Base-by-base conservation (phyloP, 2,113 vertebrate species). In the Apus apus region DNA sequence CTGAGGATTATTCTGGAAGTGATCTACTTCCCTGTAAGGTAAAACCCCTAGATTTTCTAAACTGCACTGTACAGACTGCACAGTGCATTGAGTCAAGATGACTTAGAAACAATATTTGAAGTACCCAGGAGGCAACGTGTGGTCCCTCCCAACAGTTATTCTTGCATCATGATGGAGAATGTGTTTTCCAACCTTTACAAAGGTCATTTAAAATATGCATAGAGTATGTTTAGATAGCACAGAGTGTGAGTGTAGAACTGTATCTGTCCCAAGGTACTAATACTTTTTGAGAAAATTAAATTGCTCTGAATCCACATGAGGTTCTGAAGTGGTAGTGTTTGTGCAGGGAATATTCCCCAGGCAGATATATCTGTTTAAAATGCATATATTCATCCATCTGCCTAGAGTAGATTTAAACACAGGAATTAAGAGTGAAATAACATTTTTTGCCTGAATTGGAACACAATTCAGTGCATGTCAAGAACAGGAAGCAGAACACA, bases 151-250 rank as follows among this genome's bases (percentile, higher is more conserved):
- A 85, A 57, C 21, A 62, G 60, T 83, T 94, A 85, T 51, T 93
- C 78, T 83, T 91, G 43, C 54, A 85, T 91, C 56, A 26, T 38
- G 38, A 81, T 71, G 51, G 78, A 94, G 54, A 94, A 76, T 6
- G 14, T 67, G 74, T 91, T 96, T 87, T 87, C 70, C 77, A 92
- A 23, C 87, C 71, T 94, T 95, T 95, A 82, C 74, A 93, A 94
- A 96, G 93, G 89, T 94, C 94, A 95, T 71, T 71, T 95, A 76
- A 96, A 96, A 94, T 96, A 94, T 87, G 81, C 87, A 91, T 32
- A 43, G 64, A 85, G 71, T 82, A 92, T 74, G 70, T 85, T 95
- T 87, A 89, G 78, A 64, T 22, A 90, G 60, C 67, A 51, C 77
- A 73, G 91, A 78, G 66, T 56, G 46, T 70, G 60, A 94, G 56